Conservation (phyloP, 2,888 invertebrate genomes). For the Leptopterna dolabrata region DNA sequence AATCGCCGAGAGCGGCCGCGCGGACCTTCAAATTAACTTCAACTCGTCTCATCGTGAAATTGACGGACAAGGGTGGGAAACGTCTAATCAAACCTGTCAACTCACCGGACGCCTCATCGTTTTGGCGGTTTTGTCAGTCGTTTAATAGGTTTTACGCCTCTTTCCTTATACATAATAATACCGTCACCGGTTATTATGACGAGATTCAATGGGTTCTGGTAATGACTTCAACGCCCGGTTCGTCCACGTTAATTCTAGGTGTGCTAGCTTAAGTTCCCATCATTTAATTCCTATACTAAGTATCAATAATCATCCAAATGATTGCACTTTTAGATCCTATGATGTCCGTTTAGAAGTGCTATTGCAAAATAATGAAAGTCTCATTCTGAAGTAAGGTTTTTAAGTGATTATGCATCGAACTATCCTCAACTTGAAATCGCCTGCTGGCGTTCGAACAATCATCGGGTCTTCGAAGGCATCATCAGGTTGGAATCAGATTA, state of each 20-base stretch:
- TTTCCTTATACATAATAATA: background rate
- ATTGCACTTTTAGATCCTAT: too few species aligned
- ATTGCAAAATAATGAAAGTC: too few species aligned
- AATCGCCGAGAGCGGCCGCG: background rate
- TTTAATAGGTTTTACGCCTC: background rate
- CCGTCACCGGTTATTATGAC: background rate
- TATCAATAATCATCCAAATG: too few species aligned
- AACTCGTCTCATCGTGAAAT: background rate
- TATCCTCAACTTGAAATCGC: too few species aligned
- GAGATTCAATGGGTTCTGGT: background rate
- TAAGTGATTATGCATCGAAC: too few species aligned
- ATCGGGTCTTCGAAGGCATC: too few species aligned
- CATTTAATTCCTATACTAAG: too few species aligned
- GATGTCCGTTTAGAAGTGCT: too few species aligned
- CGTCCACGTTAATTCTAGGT: background rate
- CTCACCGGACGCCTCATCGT: background rate
- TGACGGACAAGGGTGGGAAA: background rate
- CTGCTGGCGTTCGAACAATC: too few species aligned
- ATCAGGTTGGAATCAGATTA: too few species aligned
- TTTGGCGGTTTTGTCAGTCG: background rate
- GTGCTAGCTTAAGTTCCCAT: background rate
- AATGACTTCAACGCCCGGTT: background rate
- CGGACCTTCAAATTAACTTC: background rate
- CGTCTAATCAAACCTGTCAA: background rate
- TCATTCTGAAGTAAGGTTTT: too few species aligned